Percentiles rank a stretch among this genome's conserved stretches.
These are phyloP conservation scores for Atherinomorus stipes DNA, from an alignment of 2,113 vertebrate genomes.

Conservation along the genomic window DNA sequence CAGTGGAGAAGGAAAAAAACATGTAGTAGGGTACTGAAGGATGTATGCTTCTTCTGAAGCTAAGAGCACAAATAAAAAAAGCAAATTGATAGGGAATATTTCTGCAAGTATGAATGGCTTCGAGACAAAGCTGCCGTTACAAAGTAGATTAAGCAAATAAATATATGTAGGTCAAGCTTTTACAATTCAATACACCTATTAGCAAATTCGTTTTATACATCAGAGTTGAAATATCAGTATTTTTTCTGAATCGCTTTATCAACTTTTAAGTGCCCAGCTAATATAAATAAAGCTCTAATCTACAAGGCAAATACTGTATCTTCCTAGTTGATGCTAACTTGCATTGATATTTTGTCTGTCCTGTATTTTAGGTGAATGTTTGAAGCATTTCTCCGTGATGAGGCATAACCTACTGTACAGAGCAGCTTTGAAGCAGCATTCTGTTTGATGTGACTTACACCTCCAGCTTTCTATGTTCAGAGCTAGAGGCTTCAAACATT, in stretches of 20 bases:
- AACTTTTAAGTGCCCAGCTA: not conserved
- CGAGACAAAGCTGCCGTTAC: slow-evolving; percentile 1
- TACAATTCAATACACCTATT: not conserved
- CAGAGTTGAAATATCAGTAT: not conserved
- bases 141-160: slow-evolving; percentile 18
- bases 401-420: slow-evolving; percentile 46
- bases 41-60: slow-evolving; percentile 9
- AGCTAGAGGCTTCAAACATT: slow-evolving; percentile 42
- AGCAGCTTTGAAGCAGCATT: slow-evolving; percentile 62
- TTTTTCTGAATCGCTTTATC: not conserved
- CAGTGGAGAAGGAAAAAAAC: not conserved
- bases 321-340: slow-evolving; percentile 1
- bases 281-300: slow-evolving; percentile 12
- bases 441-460: slow-evolving; percentile 69
- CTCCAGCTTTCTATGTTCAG: slow-evolving; percentile 54
- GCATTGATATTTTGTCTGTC: slow-evolving; percentile 40
- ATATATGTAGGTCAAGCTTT: not conserved
- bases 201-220: not conserved
- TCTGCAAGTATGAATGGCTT: slow-evolving; percentile 1
- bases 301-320: not conserved
- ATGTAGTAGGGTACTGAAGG: not conserved
- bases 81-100: not conserved
- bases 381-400: slow-evolving; percentile 52
- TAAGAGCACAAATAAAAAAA: not conserved
- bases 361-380: slow-evolving; percentile 48